phyloP scores from a whole-genome alignment of 2,888 invertebrate genomes.

The Catocala sponsa region DNA sequence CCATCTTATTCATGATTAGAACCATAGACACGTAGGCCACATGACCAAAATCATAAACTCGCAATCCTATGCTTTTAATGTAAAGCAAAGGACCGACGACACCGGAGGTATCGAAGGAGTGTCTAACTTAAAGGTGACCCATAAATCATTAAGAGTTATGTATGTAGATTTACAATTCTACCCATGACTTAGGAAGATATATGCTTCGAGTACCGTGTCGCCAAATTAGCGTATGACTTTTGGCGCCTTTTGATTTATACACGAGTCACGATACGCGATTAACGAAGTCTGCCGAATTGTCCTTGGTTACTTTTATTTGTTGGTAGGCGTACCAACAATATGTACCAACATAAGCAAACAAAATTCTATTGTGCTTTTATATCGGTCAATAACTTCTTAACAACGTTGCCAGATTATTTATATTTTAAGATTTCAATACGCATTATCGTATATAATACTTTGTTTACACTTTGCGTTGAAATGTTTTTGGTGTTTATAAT shows the following conservation, averaged over 20 bases:
- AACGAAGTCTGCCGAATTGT: slow-evolving; percentile 18
- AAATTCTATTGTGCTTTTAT: slow-evolving; percentile 22
- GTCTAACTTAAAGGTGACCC: slow-evolving; percentile 27
- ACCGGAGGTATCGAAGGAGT: slow-evolving; percentile 39
- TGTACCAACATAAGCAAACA: slow-evolving; percentile 11
- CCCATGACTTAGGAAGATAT: slow-evolving; percentile 59
- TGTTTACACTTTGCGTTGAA: neutral
- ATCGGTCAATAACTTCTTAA: slow-evolving; percentile 28
- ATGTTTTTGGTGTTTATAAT: neutral
- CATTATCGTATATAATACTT: neutral
- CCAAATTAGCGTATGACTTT: slow-evolving; percentile 58
- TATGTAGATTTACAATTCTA: slow-evolving; percentile 60
- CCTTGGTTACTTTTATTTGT: slow-evolving; percentile 36
- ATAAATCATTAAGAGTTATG: slow-evolving; percentile 54
- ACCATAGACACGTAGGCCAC: slow-evolving; percentile 4
- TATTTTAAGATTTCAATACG: neutral
- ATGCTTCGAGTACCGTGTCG: slow-evolving; percentile 45
- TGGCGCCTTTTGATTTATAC: slow-evolving; percentile 63
- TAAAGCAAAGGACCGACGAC: slow-evolving; percentile 5
- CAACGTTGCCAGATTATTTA: slow-evolving; percentile 1
- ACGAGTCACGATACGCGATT: slow-evolving; percentile 29
- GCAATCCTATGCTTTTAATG: slow-evolving; percentile 2
- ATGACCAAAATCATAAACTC: slow-evolving; percentile 7
- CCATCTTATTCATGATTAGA: slow-evolving; percentile 8
- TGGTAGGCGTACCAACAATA: slow-evolving; percentile 7